A percentile compares a stretch with the other conserved stretches of the same genome.
Conservation (phyloP, 2,888 invertebrate genomes). For the Pachliopta kotzebuea region DNA sequence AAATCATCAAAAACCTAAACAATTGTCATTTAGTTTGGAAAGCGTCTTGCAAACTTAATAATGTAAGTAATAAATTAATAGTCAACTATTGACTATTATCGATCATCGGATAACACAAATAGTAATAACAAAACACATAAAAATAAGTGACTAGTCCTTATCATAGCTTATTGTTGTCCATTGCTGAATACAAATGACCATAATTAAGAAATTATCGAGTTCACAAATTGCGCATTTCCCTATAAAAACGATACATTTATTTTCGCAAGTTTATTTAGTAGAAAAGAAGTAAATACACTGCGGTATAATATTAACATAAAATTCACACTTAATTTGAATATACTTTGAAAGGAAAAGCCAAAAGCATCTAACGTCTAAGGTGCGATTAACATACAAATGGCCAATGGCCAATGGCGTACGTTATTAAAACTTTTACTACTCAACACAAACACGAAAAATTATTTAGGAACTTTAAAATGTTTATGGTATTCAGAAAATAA, state of each 20-base stretch:
- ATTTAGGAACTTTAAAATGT: neutral
- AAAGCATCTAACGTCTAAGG: neutral
- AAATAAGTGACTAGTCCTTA: no score
- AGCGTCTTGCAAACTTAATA: no score
- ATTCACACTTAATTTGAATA: conserved; percentile 6
- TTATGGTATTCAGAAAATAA: neutral
- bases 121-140: no score
- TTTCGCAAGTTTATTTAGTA: neutral
- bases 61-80: no score
- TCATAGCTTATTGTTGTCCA: no score
- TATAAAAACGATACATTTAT: neutral
- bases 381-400: neutral
- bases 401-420: neutral
- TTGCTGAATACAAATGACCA: no score
- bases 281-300: neutral
- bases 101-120: no score
- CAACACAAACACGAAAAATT: neutral
- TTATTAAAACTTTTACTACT: neutral
- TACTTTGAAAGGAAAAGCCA: conserved; percentile 1
- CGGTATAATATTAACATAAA: neutral
- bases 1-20: no score
- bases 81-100: no score
- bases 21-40: no score
- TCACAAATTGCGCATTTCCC: neutral
- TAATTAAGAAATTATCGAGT: no score